These are phyloP conservation scores for Drosophila elegans DNA, from an alignment of 1,140 invertebrate genomes.

Conservation along the genomic window DNA sequence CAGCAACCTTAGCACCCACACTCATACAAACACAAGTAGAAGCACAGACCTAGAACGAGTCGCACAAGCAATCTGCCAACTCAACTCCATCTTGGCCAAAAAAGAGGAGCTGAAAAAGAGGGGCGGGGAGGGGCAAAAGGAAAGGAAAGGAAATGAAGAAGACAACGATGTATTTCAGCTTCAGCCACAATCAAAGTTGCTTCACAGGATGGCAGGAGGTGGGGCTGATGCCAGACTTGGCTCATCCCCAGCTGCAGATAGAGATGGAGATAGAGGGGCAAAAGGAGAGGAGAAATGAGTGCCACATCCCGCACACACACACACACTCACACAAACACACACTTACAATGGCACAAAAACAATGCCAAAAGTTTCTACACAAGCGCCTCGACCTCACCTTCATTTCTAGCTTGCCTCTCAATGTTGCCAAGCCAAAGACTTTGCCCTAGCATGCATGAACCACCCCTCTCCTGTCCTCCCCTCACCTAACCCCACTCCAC, in stretches of 20 bases:
- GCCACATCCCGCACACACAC: constrained; percentile 24
- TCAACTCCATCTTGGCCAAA: constrained; percentile 80
- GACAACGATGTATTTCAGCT: constrained; percentile 71
- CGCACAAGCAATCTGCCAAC: constrained; percentile 55
- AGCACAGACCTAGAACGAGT: constrained; percentile 23
- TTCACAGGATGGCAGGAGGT: constrained; percentile 35
- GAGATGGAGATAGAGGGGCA: constrained; percentile 12
- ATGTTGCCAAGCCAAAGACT: constrained; percentile 80
- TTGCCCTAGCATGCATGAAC: constrained; percentile 55
- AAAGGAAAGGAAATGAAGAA: constrained; percentile 55
- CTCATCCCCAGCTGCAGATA: constrained; percentile 65
- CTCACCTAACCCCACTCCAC: not conserved
- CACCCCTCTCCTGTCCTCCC: not conserved
- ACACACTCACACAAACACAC: constrained; percentile 45
- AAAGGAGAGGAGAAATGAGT: constrained; percentile 38
- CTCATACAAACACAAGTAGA: constrained; percentile 28
- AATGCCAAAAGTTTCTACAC: constrained; percentile 79
- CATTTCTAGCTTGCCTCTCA: constrained; percentile 55
- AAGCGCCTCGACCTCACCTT: constrained; percentile 73
- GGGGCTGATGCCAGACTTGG: constrained; percentile 64
- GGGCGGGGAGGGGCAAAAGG: constrained; percentile 22
- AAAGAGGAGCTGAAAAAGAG: constrained; percentile 47
- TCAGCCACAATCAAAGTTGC: constrained; percentile 81
- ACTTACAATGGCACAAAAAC: constrained; percentile 68
- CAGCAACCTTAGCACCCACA: constrained; percentile 42